Base-by-base conservation (phyloP, 2,113 vertebrate species). In the Ammodytes marinus region DNA sequence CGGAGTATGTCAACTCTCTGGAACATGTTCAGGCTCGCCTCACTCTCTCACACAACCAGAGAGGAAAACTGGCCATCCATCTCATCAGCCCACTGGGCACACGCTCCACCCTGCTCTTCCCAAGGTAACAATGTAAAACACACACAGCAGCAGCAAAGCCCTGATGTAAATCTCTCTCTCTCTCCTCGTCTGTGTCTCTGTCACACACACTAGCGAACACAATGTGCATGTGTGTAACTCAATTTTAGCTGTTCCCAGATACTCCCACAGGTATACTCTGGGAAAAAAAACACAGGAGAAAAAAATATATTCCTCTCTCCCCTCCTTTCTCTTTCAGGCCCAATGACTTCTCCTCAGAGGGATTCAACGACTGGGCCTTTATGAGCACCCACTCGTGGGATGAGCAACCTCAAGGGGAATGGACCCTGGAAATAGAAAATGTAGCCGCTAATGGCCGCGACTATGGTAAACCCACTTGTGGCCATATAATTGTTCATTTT, bases 331-430 rank as follows among this genome's bases (percentile, higher is more conserved):
- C 0, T 57, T 46, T 60, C 91, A 99, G 98, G 89, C 96, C 97
- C 6, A 97, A 98, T 0, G 98, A 99, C 94, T 97, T 95, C 84
- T 99, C 98, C 0, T 96, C 96, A 0, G 98, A 99, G 3, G 98
- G 98, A 47, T 99, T 99, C 86, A 98, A 95, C 0, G 97, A 99
- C 88, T 99, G 98, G 98, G 97, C 97, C 42, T 99, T 99, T 83
- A 99, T 99, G 98, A 98, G 96, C 0, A 99, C 97, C 0, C 98
- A 99, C 85, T 97, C 97, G 0, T 99, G 98, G 98, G 98, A 97
- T 0, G 98, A 99, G 90, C 95, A 99, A 60, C 97, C 98, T 1
- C 90, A 95, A 0, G 98, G 98, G 49, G 97, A 99, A 55, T 99
- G 98, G 98, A 95, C 96, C 66, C 93, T 99, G 82, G 98, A 99